These are phyloP conservation scores for Nasonovia ribisnigri DNA, from an alignment of 2,888 invertebrate species.

Conservation along the genomic window DNA sequence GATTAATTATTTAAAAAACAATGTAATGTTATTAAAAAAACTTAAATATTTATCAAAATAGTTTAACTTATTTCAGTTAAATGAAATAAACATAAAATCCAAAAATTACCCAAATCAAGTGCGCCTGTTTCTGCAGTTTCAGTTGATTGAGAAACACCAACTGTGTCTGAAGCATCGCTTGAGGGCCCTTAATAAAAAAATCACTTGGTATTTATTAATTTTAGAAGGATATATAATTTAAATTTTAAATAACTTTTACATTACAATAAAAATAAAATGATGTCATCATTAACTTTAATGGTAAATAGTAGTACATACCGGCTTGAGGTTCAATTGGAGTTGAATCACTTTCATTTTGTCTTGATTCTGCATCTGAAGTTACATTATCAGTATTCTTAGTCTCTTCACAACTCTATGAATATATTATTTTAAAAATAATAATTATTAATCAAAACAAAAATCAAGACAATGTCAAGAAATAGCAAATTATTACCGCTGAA, in stretches of 20 bases:
- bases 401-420: slow-evolving; percentile 51
- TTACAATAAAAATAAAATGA: neutral
- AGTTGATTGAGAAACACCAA: slow-evolving; percentile 63
- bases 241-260: neutral
- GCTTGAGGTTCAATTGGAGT: slow-evolving; percentile 54
- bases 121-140: slow-evolving; percentile 54
- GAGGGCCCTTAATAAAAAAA: slow-evolving; percentile 44
- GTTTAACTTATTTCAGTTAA: neutral
- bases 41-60: too few species aligned
- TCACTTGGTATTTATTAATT: neutral
- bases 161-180: slow-evolving; percentile 45
- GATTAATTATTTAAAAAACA: neutral
- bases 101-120: slow-evolving; percentile 46
- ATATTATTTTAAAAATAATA: neutral
- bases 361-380: slow-evolving; percentile 58
- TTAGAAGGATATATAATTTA: neutral
- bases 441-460: neutral
- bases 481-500: slow-evolving; percentile 50
- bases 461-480: neutral
- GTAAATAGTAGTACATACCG: neutral
- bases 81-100: neutral
- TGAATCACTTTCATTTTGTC: slow-evolving; percentile 49
- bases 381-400: slow-evolving; percentile 52
- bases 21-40: neutral
- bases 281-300: neutral